Conservation (phyloP, 2,888 invertebrate genomes). For the Sminthurides aquaticus region DNA sequence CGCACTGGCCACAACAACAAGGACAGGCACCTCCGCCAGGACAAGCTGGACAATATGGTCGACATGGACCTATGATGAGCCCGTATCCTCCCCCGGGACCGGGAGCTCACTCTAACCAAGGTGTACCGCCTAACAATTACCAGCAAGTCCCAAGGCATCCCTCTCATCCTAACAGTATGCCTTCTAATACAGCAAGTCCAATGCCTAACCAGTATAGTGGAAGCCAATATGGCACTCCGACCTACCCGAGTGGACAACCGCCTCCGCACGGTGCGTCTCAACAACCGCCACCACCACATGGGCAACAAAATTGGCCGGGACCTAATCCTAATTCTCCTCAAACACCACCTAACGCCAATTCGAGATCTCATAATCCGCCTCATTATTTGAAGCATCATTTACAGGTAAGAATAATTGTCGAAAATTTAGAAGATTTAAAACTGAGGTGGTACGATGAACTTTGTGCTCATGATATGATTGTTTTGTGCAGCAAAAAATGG, state of each 20-base stretch:
- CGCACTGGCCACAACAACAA: slow-evolving; percentile 35
- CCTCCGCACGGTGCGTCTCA: slow-evolving; percentile 35
- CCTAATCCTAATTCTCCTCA: slow-evolving; percentile 53
- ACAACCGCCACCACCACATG: slow-evolving; percentile 45
- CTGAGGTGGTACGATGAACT: neutral
- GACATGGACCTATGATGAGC: slow-evolving; percentile 33
- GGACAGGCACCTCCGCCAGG: slow-evolving; percentile 41
- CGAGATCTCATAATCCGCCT: slow-evolving; percentile 45
- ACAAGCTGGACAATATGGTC: slow-evolving; percentile 20
- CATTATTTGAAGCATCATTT: slow-evolving; percentile 63
- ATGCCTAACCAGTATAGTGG: slow-evolving; percentile 31
- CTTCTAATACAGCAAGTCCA: slow-evolving; percentile 20
- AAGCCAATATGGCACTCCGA: slow-evolving; percentile 26
- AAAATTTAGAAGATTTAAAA: neutral
- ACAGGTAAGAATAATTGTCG: slow-evolving; percentile 41
- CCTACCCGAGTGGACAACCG: slow-evolving; percentile 30
- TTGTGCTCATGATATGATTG: neutral
- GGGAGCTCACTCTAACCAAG: slow-evolving; percentile 31
- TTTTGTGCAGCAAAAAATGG: slow-evolving; percentile 33
- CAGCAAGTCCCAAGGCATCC: slow-evolving; percentile 31
- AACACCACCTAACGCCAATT: slow-evolving; percentile 33
- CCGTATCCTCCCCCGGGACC: slow-evolving; percentile 30
- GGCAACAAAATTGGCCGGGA: slow-evolving; percentile 48
- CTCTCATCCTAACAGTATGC: slow-evolving; percentile 35
- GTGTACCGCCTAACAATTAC: slow-evolving; percentile 36